Evolutionary conservation across 1,140 invertebrate species (phyloP), one percentile per base, ranked within the genome.

Genomic region (Notospermus geniculatus): DNA sequence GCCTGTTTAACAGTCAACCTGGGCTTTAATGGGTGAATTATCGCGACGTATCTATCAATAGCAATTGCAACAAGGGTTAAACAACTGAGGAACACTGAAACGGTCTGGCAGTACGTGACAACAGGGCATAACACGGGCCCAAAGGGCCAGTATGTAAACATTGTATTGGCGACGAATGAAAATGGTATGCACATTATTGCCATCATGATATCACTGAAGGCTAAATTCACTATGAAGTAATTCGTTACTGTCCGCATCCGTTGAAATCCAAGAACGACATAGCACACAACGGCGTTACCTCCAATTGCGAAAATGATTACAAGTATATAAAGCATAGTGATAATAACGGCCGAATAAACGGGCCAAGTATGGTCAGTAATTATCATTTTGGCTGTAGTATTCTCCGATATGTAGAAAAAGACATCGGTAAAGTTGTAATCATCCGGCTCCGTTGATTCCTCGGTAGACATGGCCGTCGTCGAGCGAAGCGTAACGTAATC

Each of bases 21-120:
- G 1, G 91, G 91, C 67, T 86, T 83, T 28, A 95, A 79, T 0
- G 93, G 93, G 82, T 90, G 90, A 82, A 94, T 89, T 0, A 97
- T 95, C 0, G 94, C 93, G 23, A 97, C 89, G 77, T 96, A 98
- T n/a, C 95, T 85, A 79, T 98, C 95, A 0, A 93, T 90, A 63
- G 91, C 93, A 90, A 98, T 97, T 45, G 97, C 93, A 57, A 93
- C 90, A 15, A 97, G 83, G 68, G 97, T 93, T 62, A 97, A 91
- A 50, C 91, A 93, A 67, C 91, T 94, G 2, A 95, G 94, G 74
- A 97, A 97, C 76, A 97, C 94, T 68, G 96, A 95, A 36, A 97
- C 93, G 25, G 90, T 92, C 0, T 94, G 97, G 0, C 90, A 89
- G 28, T 91, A 95, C 88, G 95, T 76, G 30, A 77, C 75, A 13